phyloP scores from a whole-genome alignment of 2,113 vertebrate genomes.

The Forbesichthys agassizii region DNA sequence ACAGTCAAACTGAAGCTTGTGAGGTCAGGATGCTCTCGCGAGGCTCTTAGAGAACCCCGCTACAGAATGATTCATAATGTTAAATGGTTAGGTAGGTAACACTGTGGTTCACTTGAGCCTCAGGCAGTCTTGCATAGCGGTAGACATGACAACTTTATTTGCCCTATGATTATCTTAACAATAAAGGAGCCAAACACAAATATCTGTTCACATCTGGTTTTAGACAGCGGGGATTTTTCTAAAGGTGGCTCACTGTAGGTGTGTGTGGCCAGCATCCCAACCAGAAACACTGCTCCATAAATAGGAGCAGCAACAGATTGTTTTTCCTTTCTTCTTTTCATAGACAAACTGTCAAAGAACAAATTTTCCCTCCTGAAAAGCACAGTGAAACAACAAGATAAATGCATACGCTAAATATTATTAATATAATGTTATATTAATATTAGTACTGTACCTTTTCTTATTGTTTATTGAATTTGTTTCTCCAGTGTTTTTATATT shows the following conservation, averaged over 20 bases:
- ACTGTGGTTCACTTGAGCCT: slow-evolving; percentile 21
- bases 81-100: slow-evolving; percentile 16
- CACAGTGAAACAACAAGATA: neutral
- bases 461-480: too few species aligned
- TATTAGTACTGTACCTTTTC: too few species aligned
- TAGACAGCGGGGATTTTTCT: slow-evolving; percentile 2
- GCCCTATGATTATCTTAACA: slow-evolving; percentile 29
- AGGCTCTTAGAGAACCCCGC: too few species aligned
- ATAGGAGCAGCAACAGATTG: neutral
- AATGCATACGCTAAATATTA: neutral
- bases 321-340: neutral
- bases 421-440: too few species aligned
- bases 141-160: neutral
- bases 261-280: neutral
- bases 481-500: too few species aligned
- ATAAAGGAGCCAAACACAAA: neutral
- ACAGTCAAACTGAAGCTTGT: too few species aligned
- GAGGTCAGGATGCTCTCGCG: too few species aligned
- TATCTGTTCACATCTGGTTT: slow-evolving; percentile 8
- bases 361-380: too few species aligned
- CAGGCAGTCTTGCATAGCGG: neutral
- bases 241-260: neutral
- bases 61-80: slow-evolving; percentile 3
- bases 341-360: too few species aligned
- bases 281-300: neutral